Conservation (phyloP, 1,140 invertebrate genomes). For the Cephus cinctus region DNA sequence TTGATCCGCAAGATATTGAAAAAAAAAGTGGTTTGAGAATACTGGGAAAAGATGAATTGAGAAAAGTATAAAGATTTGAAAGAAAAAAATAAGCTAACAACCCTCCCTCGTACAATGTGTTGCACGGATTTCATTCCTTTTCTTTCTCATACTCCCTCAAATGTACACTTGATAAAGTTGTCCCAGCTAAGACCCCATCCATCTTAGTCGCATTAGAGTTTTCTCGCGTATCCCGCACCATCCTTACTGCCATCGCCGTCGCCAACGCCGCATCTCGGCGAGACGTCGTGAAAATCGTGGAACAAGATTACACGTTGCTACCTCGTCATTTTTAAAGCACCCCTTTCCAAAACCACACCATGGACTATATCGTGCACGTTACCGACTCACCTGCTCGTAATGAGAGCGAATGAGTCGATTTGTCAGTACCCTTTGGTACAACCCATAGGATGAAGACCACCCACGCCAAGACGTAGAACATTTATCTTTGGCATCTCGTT, state of each 20-base stretch:
- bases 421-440: neutral
- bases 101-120: no score
- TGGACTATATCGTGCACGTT: neutral
- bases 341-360: neutral
- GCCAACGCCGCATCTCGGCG: no score
- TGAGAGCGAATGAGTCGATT: neutral
- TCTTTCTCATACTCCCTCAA: neutral
- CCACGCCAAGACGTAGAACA: neutral
- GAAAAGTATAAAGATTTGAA: neutral
- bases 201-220: neutral
- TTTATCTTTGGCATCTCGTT: no score
- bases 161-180: conserved; percentile 1
- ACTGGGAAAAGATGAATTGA: neutral
- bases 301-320: neutral
- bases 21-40: neutral
- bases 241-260: neutral
- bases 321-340: neutral
- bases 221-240: neutral
- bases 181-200: neutral
- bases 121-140: neutral
- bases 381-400: neutral
- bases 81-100: no score
- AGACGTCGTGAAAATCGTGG: conserved; percentile 2
- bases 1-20: neutral
- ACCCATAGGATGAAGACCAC: neutral